Conservation (phyloP, 2,113 vertebrate species). For the Pluvianellus socialis region DNA sequence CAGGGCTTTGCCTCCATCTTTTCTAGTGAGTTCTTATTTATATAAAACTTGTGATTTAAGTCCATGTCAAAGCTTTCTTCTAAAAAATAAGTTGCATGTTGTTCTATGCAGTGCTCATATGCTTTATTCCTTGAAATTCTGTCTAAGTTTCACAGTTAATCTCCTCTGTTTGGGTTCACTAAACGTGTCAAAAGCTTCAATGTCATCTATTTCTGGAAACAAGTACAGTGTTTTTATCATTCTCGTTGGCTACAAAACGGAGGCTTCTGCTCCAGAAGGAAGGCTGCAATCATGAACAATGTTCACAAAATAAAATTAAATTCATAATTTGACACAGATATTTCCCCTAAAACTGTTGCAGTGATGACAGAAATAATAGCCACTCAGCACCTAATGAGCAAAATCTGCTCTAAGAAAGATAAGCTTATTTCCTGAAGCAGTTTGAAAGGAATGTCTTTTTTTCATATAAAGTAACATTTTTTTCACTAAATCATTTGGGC, state of each 20-base stretch:
- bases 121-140: neutral
- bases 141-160: neutral
- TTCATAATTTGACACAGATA: neutral
- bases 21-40: neutral
- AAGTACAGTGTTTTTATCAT: neutral
- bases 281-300: neutral
- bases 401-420: neutral
- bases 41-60: neutral
- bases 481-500: neutral
- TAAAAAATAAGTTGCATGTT: neutral
- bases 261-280: neutral
- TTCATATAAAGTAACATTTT: neutral
- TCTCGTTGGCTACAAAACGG: neutral
- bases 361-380: neutral
- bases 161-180: neutral
- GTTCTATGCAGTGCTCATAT: neutral
- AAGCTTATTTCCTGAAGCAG: neutral
- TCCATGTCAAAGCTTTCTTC: neutral
- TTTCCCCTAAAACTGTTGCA: neutral
- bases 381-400: neutral
- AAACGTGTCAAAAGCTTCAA: neutral
- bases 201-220: neutral
- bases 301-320: neutral
- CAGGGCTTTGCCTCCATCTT: neutral
- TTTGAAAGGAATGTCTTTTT: neutral